Conservation (phyloP, 2,888 invertebrate species). For the Hirtodrosophila cameraria region DNA sequence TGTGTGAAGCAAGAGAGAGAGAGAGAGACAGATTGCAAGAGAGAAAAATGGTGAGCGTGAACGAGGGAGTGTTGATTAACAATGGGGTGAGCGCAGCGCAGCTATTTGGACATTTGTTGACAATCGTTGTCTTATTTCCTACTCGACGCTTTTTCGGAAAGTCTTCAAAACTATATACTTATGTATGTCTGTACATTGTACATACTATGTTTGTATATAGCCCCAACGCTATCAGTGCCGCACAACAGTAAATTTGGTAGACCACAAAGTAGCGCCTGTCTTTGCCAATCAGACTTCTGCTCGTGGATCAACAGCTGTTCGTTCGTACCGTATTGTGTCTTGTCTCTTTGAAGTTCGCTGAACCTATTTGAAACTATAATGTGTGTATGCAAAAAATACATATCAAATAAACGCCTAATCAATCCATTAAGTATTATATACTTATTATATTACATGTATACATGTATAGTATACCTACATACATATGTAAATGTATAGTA, state of each 20-base stretch:
- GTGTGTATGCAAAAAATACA: neutral
- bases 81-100: constrained; percentile 8
- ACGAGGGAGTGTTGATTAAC: neutral
- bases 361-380: constrained; percentile 26
- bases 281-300: constrained; percentile 21
- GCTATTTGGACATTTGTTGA: constrained; percentile 40
- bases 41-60: neutral
- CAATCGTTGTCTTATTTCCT: constrained; percentile 27
- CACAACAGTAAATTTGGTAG: constrained; percentile 33
- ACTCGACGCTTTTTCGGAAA: constrained; percentile 20
- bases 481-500: neutral
- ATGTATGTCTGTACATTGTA: neutral
- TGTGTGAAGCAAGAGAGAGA: constrained; percentile 1
- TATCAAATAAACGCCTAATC: constrained; percentile 31
- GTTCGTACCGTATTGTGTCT: constrained; percentile 16
- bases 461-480: neutral
- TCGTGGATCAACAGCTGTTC: constrained; percentile 18
- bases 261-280: constrained; percentile 6
- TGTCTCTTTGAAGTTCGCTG: constrained; percentile 46
- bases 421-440: constrained; percentile 19
- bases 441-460: neutral
- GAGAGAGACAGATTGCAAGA: neutral
- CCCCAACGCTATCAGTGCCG: constrained; percentile 44
- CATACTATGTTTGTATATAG: neutral
- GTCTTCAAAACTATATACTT: constrained; percentile 16